Evolutionary conservation across 2,113 vertebrate genomes (phyloP).

Genomic region (Calonectris borealis): DNA sequence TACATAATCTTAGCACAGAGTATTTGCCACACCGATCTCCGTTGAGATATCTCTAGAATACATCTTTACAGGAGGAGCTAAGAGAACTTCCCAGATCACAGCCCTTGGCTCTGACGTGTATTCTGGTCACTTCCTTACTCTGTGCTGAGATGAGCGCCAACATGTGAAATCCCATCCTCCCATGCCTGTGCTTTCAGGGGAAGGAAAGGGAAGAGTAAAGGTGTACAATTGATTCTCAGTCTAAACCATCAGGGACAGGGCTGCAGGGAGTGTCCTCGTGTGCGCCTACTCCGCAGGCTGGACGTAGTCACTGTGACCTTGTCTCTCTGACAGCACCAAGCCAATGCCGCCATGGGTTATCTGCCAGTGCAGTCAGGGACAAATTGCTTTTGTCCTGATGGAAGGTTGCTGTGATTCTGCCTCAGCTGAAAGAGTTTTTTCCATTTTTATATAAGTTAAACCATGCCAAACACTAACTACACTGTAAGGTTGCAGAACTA

Average conservation of each 20-base stretch:
- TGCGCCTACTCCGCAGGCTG: neutral
- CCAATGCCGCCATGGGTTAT: neutral
- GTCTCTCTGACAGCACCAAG: neutral
- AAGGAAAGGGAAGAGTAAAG: neutral
- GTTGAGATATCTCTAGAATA: neutral
- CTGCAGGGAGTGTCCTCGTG: neutral
- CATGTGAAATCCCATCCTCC: neutral
- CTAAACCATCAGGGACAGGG: neutral
- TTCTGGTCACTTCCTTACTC: neutral
- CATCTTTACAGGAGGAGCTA: neutral
- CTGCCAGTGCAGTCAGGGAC: neutral
- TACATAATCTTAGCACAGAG: neutral
- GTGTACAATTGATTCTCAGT: neutral
- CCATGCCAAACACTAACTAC: neutral
- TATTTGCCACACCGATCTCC: neutral
- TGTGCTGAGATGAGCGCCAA: neutral
- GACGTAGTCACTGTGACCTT: neutral
- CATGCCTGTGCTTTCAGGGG: accelerated
- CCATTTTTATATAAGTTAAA: neutral
- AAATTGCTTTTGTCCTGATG: neutral
- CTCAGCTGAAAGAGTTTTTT: neutral
- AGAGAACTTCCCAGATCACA: neutral
- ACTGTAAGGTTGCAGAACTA: neutral
- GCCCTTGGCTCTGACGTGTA: neutral
- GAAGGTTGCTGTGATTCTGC: neutral